Evolutionary conservation across 1,140 invertebrate species (phyloP), one percentile per base, ranked within the genome.

Genomic region (Zaprionus lachaisei): DNA sequence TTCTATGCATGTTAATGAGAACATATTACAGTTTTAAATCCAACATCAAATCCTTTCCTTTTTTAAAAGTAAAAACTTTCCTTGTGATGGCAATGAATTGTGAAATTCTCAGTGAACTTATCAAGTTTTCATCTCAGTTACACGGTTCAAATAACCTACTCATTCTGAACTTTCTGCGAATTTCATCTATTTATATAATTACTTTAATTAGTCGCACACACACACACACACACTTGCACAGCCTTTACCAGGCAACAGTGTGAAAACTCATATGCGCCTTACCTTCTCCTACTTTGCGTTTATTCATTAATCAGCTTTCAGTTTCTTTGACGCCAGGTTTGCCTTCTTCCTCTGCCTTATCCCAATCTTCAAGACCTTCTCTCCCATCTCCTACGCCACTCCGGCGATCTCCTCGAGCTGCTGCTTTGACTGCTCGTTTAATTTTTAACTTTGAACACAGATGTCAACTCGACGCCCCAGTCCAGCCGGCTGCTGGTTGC

Each of bases 391-490:
- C 24, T 37, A 56, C 38, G 15, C 55, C 37, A 12, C 28, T 47
- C 63, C 74, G 2, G n/a, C 6, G 41, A 17, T 47, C 41, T 47
- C 6, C 7, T 41, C 15, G 38, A n/a, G 6, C 38, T 41, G 38
- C 38, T 12, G 38, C 15, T 47, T 64, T 57, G 58, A 77, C 54
- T 82, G 70, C 68, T 89, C 60, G 74, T 81, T 83, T 84, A 89
- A 89, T 87, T 87, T 87, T 87, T 89, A 87, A 89, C 85, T 87
- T 87, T 89, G 77, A 87, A 81, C 84, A 89, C 84, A 84, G 81
- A 87, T 87, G 84, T 82, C 84, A 84, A 83, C 80, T 84, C 83
- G 71, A 76, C 64, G 72, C 60, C 67, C 44, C 58, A 20, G 38
- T 55, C 55, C 44, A n/a, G 34, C 44, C 4, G 15, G 14, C 34